Base-by-base conservation (phyloP, 2,888 invertebrate genomes). In the Drosophila pseudotakahashii region DNA sequence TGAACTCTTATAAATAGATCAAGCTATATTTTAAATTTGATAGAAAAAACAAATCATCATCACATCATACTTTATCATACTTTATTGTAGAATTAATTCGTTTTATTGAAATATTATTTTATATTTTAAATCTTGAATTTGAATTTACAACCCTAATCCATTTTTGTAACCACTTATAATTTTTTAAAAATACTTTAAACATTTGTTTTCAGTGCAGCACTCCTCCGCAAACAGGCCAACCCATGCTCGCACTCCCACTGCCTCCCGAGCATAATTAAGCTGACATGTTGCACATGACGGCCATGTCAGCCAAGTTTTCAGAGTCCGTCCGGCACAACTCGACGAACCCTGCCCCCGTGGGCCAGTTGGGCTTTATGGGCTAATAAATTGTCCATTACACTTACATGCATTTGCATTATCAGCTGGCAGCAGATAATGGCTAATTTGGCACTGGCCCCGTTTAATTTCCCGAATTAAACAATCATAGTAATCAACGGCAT, bases 211-310 rank as follows among this genome's bases (percentile, higher is more conserved):
- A 16, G 45, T 55, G 55, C 10, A 42, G 2, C 7, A 23, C 26
- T 2, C 10, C 11, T 34, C 26, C 34, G 48, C 41, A 36, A 14
- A 11, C 55, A 26, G 7, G 30, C 39, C 39, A 4, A 14, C 14
- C 16, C 10, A 3, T 11, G 10, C 37, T 23, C 44, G 4, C 23
- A 47, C 48, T 55, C 34, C 42, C 54, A 47, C 30, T 11, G 34
- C 34, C 19, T 11, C 42, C 62, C 45, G 48, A 53, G 66, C 74
- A 73, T 82, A 78, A 76, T 74, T 82, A 80, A 78, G 63, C 66
- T 71, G 70, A 71, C 74, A 72, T 81, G 73, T 75, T 84, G 87
- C 87, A 88, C 81, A 80, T 78, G 86, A 78, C 88, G 57, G 79
- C 51, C 58, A 68, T 57, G 73, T 79, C 66, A 71, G 73, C 69